Percentiles rank a stretch among this genome's conserved stretches.
Conservation (phyloP, 2,113 vertebrate genomes). For the Takifugu bimaculatus region DNA sequence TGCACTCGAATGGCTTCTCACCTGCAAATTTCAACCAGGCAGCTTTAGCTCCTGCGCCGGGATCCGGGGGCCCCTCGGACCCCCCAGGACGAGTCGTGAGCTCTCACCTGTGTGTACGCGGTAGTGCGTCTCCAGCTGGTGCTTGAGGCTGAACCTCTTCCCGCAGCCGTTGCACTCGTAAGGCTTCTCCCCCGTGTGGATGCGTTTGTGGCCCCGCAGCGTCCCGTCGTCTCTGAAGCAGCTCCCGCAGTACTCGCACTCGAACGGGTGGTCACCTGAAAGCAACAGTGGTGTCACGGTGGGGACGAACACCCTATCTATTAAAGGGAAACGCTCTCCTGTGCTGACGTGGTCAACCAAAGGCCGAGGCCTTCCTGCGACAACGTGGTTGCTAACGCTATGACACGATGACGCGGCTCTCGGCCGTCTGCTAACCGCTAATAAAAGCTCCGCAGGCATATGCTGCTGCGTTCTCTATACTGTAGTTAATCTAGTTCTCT, state of each 20-base stretch:
- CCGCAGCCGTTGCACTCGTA: constrained; percentile 95
- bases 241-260: constrained; percentile 98
- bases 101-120: constrained; percentile 91
- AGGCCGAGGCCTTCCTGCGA: constrained; percentile 21
- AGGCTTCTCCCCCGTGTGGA: constrained; percentile 92
- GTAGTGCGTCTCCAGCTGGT: constrained; percentile 98
- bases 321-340: too few species aligned
- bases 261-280: constrained; percentile 93
- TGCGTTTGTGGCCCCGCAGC: constrained; percentile 94
- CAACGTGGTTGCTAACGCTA: constrained; percentile 63
- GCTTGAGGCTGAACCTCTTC: constrained; percentile 98
- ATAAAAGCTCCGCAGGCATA: constrained; percentile 78
- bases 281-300: constrained; percentile 36
- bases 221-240: constrained; percentile 98
- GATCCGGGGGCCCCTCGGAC: too few species aligned
- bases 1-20: constrained; percentile 99
- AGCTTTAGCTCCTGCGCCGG: constrained; percentile 28
- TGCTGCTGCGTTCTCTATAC: constrained; percentile 80
- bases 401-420: constrained; percentile 57
- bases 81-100: not conserved
- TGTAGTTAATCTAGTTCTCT: constrained; percentile 96
- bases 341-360: constrained; percentile 34
- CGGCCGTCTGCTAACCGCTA: constrained; percentile 70
- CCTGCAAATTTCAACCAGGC: constrained; percentile 72
- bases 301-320: constrained; percentile 2